Percentiles rank a stretch among this genome's conserved stretches.
Conservation (phyloP, 2,113 vertebrate species). For the Oceanites oceanicus region DNA sequence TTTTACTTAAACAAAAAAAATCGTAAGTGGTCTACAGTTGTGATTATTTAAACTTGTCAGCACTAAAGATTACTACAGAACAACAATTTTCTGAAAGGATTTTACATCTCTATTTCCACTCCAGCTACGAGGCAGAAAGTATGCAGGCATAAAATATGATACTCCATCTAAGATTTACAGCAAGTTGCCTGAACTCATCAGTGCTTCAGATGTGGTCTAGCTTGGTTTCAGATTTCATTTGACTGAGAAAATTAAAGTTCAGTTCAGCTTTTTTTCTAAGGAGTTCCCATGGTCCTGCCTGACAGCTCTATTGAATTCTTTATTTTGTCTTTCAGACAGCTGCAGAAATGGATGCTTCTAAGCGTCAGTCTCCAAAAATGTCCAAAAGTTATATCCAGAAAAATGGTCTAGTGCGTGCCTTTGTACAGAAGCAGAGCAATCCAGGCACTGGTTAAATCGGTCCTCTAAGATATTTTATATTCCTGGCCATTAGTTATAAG, state of each 20-base stretch:
- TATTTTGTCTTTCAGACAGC: not conserved
- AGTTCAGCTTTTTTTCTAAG: not conserved
- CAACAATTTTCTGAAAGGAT: not conserved
- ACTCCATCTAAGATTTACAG: not conserved
- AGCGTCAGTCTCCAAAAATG: not conserved
- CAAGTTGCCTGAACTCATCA: not conserved
- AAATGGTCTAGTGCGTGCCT: not conserved
- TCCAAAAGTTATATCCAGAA: not conserved
- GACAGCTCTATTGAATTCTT: not conserved
- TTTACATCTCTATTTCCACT: not conserved
- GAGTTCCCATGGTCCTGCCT: not conserved
- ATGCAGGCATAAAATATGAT: not conserved
- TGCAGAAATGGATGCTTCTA: not conserved
- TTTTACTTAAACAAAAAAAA: not conserved
- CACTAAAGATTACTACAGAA: not conserved
- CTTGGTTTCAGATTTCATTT: not conserved
- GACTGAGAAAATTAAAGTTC: not conserved
- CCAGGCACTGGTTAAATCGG: not conserved
- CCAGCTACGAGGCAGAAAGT: not conserved
- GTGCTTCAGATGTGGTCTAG: not conserved
- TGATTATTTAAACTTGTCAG: not conserved
- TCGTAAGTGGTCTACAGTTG: not conserved
- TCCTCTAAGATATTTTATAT: not conserved
- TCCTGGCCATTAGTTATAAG: not conserved
- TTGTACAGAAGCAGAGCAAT: not conserved